Conservation (phyloP, 2,113 vertebrate species). For the Thalassoma bifasciatum region DNA sequence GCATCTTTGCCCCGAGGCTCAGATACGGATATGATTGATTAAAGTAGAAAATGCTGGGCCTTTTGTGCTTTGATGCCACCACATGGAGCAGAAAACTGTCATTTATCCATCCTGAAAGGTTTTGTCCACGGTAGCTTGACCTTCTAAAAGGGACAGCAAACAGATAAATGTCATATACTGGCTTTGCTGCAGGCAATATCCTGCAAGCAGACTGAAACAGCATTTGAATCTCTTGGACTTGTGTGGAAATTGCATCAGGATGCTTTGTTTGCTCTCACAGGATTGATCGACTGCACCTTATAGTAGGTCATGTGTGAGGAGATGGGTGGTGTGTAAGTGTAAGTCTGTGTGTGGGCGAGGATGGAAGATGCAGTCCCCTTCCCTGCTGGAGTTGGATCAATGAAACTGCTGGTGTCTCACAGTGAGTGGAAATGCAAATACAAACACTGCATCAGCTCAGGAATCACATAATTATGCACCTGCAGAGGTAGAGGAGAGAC, state of each 20-base stretch:
- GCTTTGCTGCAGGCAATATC: constrained; percentile 27
- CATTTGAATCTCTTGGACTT: constrained; percentile 20
- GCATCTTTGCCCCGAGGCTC: constrained; percentile 1
- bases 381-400: constrained; percentile 20
- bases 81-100: constrained; percentile 30
- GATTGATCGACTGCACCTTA: constrained; percentile 18
- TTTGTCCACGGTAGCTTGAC: constrained; percentile 57
- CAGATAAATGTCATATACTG: constrained; percentile 49
- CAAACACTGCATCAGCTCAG: background rate
- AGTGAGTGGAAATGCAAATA: constrained; percentile 33
- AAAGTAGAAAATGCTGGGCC: constrained; percentile 31
- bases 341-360: constrained; percentile 13
- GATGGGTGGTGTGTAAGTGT: background rate
- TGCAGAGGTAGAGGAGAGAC: constrained; percentile 10
- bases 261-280: constrained; percentile 25
- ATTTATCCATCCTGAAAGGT: constrained; percentile 49
- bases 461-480: constrained; percentile 28
- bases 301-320: constrained; percentile 29
- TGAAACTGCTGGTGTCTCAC: background rate
- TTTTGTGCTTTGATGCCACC: constrained; percentile 28
- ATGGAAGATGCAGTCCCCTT: background rate
- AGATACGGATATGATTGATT: constrained; percentile 47
- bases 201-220: constrained; percentile 30
- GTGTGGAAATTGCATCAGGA: constrained; percentile 15
- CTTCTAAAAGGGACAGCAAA: constrained; percentile 38